Percentiles rank a stretch among this genome's conserved stretches.
phyloP scores from a whole-genome alignment of 2,113 vertebrate genomes.

The Calonectris borealis region DNA sequence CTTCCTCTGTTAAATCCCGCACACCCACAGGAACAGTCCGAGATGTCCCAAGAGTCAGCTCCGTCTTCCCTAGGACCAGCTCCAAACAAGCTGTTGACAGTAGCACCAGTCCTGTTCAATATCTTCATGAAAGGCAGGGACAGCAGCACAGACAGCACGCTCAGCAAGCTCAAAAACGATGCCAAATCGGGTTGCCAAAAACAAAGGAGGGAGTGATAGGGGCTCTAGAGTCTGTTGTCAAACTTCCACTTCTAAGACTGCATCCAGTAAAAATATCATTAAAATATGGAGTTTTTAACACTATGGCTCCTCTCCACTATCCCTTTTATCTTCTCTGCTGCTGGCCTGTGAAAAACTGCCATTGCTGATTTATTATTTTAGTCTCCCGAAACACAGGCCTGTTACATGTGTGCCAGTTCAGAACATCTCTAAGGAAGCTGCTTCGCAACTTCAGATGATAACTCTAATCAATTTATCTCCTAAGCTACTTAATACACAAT shows the following conservation, averaged over 20 bases:
- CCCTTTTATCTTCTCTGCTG: background rate
- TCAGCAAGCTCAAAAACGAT: background rate
- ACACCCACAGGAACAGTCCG: background rate
- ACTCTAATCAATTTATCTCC: background rate
- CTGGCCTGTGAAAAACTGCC: background rate
- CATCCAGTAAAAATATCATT: background rate
- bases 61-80: background rate
- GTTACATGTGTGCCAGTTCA: background rate
- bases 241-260: background rate
- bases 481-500: background rate
- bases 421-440: background rate
- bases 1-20: background rate
- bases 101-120: background rate
- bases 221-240: background rate
- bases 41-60: background rate
- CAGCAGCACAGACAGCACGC: background rate
- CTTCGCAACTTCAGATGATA: background rate
- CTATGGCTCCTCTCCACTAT: background rate
- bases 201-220: background rate
- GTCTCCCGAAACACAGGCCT: background rate
- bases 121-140: background rate
- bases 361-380: background rate
- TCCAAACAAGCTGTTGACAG: constrained; percentile 4
- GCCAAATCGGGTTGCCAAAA: background rate
- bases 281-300: background rate